Percentiles rank a stretch among this genome's conserved stretches.
Conservation (phyloP, 35 echinoderm and acorn worm species). For the Ophiothrix spiculata region DNA sequence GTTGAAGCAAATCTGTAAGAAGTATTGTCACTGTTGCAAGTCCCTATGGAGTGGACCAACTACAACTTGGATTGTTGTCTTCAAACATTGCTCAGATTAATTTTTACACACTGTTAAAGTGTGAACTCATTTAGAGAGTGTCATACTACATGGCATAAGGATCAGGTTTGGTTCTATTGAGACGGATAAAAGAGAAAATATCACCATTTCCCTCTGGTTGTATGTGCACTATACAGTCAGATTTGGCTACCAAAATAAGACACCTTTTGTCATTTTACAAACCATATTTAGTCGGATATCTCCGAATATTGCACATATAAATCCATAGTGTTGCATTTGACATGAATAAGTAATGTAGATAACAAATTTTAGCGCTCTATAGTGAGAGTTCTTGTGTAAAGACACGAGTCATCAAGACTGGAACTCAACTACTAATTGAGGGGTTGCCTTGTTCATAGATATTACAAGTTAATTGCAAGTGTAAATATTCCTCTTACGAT, state of each 20-base stretch:
- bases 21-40: neutral
- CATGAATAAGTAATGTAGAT: neutral
- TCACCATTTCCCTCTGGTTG: neutral
- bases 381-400: neutral
- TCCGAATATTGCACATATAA: no score
- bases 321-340: neutral
- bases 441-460: neutral
- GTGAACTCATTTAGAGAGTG: neutral
- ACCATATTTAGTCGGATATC: slow-evolving; percentile 2
- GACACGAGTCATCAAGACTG: neutral
- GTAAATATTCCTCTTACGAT: neutral
- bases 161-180: neutral
- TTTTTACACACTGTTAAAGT: neutral
- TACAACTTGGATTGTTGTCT: neutral
- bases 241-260: neutral
- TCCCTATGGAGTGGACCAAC: neutral
- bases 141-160: neutral
- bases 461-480: slow-evolving; percentile 3
- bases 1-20: neutral
- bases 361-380: neutral
- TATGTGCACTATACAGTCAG: neutral
- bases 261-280: neutral
- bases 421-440: slow-evolving; percentile 3
- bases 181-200: neutral
- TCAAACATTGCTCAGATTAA: neutral